phyloP scores from a whole-genome alignment of 2,888 invertebrate genomes.

The Hirtodrosophila duncani region DNA sequence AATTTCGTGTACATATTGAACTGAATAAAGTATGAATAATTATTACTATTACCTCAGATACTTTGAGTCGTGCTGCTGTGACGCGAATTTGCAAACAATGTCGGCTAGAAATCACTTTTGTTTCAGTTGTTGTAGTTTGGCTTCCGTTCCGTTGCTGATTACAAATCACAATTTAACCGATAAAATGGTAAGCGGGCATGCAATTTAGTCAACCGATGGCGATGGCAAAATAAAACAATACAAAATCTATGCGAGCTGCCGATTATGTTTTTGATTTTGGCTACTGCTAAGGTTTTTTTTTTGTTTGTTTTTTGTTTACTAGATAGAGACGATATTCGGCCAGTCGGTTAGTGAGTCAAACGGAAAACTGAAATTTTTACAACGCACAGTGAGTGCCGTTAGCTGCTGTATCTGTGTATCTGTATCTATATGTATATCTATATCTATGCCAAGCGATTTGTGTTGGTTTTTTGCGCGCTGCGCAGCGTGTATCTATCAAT shows the following conservation, averaged over 20 bases:
- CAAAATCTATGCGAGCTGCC: constrained; percentile 16
- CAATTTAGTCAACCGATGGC: no score
- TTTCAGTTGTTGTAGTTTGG: no score
- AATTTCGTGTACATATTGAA: no score
- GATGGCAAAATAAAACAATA: constrained; percentile 7
- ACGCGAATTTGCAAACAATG: no score
- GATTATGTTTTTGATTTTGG: not conserved
- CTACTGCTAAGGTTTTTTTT: not conserved
- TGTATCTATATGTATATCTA: constrained; percentile 43
- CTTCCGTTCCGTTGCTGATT: no score
- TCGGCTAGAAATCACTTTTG: no score
- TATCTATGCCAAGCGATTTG: constrained; percentile 27
- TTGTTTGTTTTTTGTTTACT: constrained; percentile 5
- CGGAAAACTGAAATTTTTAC: constrained; percentile 3
- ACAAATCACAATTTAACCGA: no score
- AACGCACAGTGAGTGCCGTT: not conserved
- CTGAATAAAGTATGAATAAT: not conserved
- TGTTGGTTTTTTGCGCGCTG: constrained; percentile 37
- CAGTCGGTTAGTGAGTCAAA: constrained; percentile 19
- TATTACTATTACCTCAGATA: no score
- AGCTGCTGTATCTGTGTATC: constrained; percentile 24
- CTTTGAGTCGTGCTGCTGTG: constrained; percentile 10
- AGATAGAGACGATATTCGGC: constrained; percentile 45
- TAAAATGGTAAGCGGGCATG: no score
- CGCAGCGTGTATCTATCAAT: constrained; percentile 59